phyloP scores from a whole-genome alignment of 2,797 vertebrate species.

The Catharus ustulatus region DNA sequence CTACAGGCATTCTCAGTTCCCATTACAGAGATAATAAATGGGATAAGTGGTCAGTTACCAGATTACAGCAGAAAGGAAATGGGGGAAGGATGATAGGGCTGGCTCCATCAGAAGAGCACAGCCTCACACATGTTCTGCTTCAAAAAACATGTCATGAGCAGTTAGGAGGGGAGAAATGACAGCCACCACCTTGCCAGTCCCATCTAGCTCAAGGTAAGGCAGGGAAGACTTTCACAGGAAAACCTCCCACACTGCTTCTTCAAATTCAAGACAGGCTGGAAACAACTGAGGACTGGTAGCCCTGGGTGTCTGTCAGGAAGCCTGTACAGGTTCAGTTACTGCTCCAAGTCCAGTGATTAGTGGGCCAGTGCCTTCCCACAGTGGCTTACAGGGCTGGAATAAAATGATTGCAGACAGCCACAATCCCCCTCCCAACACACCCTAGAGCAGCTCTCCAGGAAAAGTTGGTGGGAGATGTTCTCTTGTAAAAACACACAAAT shows the following conservation, averaged over 20 bases:
- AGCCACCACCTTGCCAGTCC: not conserved
- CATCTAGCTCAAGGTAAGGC: not conserved
- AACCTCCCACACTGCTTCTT: not conserved
- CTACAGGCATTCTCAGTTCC: conserved; percentile 57
- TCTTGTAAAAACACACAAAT: not conserved
- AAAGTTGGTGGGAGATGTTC: not conserved
- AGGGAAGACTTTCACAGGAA: not conserved
- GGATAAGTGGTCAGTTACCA: conserved; percentile 60
- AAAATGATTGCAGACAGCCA: not conserved
- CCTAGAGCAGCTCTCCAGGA: rapidly evolving
- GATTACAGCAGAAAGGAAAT: conserved; percentile 53
- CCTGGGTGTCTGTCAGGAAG: rapidly evolving
- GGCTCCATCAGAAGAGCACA: not conserved
- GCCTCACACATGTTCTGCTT: not conserved
- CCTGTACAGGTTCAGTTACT: rapidly evolving
- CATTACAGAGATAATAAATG: conserved; percentile 62
- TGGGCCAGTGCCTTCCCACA: not conserved
- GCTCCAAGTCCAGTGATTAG: not conserved
- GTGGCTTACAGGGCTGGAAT: not conserved
- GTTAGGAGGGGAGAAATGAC: conserved; percentile 26
- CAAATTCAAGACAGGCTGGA: not conserved
- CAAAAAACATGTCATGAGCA: conserved; percentile 44
- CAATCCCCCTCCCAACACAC: not conserved
- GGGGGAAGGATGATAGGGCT: conserved; percentile 11
- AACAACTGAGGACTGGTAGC: not conserved